A percentile compares a stretch with the other conserved stretches of the same genome.
These are phyloP conservation scores for Pheosia tremula DNA, from an alignment of 2,888 invertebrate species.

Conservation along the genomic window DNA sequence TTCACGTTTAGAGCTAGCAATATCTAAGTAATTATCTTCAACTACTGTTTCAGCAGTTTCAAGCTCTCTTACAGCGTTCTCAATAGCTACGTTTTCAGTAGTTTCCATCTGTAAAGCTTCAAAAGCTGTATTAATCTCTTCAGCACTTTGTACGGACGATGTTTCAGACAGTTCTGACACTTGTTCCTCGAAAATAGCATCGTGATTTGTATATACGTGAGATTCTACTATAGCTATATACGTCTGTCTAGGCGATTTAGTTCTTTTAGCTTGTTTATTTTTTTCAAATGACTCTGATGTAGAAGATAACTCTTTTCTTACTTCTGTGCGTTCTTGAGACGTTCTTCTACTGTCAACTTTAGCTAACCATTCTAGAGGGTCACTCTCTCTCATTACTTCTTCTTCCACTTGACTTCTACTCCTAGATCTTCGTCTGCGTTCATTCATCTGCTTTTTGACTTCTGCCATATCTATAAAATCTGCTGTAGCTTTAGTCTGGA, in stretches of 20 bases:
- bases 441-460: conserved; percentile 22
- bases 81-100: conserved; percentile 42
- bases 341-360: conserved; percentile 47
- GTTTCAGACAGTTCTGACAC: conserved; percentile 54
- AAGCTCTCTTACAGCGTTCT: conserved; percentile 34
- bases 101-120: conserved; percentile 37
- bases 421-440: conserved; percentile 54
- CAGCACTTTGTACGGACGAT: conserved; percentile 49
- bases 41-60: conserved; percentile 35
- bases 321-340: conserved; percentile 37
- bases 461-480: conserved; percentile 33
- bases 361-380: conserved; percentile 62
- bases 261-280: conserved; percentile 35
- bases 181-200: conserved; percentile 64
- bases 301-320: conserved; percentile 36
- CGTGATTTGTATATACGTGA: conserved; percentile 73
- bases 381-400: conserved; percentile 54
- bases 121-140: conserved; percentile 46
- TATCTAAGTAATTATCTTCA: conserved; percentile 34
- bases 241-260: conserved; percentile 54
- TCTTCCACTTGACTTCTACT: conserved; percentile 61
- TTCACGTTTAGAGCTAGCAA: conserved; percentile 30
- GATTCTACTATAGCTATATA: conserved; percentile 76
- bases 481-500: conserved; percentile 61
- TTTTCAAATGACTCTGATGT: conserved; percentile 42